Conservation (phyloP, 2,113 vertebrate genomes). For the Psittacara wagleri region DNA sequence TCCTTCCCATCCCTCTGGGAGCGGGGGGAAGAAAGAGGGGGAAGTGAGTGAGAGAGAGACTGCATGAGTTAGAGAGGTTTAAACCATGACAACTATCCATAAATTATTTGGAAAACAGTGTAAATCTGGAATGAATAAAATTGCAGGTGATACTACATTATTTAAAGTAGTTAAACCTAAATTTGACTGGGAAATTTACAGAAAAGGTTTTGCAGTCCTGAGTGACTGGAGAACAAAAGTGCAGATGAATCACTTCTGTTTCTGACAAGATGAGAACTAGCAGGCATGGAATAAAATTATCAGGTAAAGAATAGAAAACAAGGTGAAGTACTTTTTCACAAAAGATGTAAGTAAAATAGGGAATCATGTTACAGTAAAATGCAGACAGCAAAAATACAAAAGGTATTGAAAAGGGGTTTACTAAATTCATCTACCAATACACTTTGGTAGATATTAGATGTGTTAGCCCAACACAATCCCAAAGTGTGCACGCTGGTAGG, state of each 20-base stretch:
- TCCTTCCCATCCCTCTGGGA: no score
- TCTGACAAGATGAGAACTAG: neutral
- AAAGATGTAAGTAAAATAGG: neutral
- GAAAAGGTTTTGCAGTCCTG: neutral
- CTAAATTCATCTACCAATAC: neutral
- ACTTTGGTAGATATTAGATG: neutral
- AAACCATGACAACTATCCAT: neutral
- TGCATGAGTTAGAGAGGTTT: no score
- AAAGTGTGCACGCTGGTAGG: neutral
- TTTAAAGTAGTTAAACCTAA: neutral
- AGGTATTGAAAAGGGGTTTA: neutral
- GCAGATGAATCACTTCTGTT: neutral
- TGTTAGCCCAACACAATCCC: neutral
- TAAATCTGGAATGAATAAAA: neutral
- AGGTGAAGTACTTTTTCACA: neutral
- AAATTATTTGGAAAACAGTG: neutral
- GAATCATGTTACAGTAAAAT: neutral
- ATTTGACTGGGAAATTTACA: neutral
- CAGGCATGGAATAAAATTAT: neutral
- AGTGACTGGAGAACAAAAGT: neutral
- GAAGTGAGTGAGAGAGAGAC: no score
- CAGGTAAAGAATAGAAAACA: neutral
- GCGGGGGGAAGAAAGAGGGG: no score
- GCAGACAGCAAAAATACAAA: neutral
- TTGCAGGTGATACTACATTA: neutral